Evolutionary conservation across 2,888 invertebrate species (phyloP).

Genomic region (Serrognathus titanus): DNA sequence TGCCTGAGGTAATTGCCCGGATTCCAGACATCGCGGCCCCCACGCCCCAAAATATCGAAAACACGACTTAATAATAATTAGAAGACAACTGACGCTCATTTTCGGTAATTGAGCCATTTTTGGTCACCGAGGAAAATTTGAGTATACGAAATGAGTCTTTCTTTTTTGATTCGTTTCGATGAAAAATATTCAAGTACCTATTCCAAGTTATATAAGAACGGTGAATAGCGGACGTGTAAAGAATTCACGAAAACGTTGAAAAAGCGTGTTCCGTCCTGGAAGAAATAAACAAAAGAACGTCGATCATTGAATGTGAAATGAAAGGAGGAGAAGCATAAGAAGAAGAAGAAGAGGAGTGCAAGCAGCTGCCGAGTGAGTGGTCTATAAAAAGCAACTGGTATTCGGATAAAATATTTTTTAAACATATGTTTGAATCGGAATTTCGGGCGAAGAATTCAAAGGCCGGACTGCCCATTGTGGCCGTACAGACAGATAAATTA

Average conservation of each 20-base stretch:
- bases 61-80: not conserved
- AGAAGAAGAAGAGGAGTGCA: not conserved
- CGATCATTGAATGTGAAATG: constrained; percentile 1
- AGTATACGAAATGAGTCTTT: too few species aligned
- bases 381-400: constrained; percentile 42
- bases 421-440: constrained; percentile 50
- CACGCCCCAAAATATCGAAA: constrained; percentile 5
- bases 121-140: too few species aligned
- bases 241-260: too few species aligned
- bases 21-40: constrained; percentile 31
- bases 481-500: constrained; percentile 51
- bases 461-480: constrained; percentile 47
- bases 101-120: too few species aligned
- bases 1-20: constrained; percentile 38
- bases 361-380: constrained; percentile 33
- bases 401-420: constrained; percentile 50
- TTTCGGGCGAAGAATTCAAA: constrained; percentile 47
- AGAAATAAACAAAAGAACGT: not conserved
- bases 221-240: too few species aligned
- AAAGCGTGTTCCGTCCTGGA: not conserved
- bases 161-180: too few species aligned
- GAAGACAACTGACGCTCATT: too few species aligned
- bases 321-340: not conserved
- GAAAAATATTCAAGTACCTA: too few species aligned
- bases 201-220: too few species aligned